A percentile compares a stretch with the other conserved stretches of the same genome.
These are phyloP conservation scores for Callionymus lyra DNA, from an alignment of 2,113 vertebrate genomes.

Conservation along the genomic window DNA sequence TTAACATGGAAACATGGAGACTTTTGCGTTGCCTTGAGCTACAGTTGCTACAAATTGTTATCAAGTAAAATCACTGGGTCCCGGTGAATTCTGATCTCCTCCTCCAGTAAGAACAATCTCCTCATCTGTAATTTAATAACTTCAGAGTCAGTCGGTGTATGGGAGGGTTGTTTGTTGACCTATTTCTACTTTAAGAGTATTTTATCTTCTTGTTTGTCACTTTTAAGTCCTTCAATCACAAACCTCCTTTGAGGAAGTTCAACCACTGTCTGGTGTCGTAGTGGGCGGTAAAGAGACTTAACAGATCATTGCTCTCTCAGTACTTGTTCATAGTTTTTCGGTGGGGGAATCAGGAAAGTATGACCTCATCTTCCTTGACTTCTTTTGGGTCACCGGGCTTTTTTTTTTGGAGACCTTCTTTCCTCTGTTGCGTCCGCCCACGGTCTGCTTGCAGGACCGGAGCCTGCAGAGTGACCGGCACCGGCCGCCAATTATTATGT, in stretches of 20 bases:
- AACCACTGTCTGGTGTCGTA: slow-evolving; percentile 30
- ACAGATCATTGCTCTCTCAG: slow-evolving; percentile 45
- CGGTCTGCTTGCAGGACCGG: slow-evolving; percentile 13
- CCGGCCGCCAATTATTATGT: slow-evolving; percentile 40
- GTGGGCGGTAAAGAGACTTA: slow-evolving; percentile 21
- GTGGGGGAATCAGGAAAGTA: slow-evolving; percentile 48
- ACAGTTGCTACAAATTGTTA: slow-evolving; percentile 12
- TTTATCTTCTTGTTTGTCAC: slow-evolving; percentile 24
- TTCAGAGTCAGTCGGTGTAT: background rate
- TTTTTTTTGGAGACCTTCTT: slow-evolving; percentile 17
- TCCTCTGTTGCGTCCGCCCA: slow-evolving; percentile 22
- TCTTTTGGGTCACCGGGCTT: slow-evolving; percentile 39
- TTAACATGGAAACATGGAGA: slow-evolving; percentile 25
- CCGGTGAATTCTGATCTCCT: slow-evolving; percentile 11
- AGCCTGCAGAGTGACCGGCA: slow-evolving; percentile 27
- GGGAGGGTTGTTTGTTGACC: slow-evolving; percentile 5
- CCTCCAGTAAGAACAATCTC: slow-evolving; percentile 1
- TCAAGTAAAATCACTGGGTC: slow-evolving; percentile 11
- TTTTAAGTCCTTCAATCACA: slow-evolving; percentile 29
- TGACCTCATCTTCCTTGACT: slow-evolving; percentile 55
- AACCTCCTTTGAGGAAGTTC: slow-evolving; percentile 37
- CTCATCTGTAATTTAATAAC: background rate
- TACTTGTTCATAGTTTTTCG: slow-evolving; percentile 50
- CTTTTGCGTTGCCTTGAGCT: slow-evolving; percentile 17
- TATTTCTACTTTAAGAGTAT: slow-evolving; percentile 2